Percentiles rank a stretch among this genome's conserved stretches.
Evolutionary conservation across 2,797 vertebrate genomes (phyloP).

Genomic region (Danio kyathit): DNA sequence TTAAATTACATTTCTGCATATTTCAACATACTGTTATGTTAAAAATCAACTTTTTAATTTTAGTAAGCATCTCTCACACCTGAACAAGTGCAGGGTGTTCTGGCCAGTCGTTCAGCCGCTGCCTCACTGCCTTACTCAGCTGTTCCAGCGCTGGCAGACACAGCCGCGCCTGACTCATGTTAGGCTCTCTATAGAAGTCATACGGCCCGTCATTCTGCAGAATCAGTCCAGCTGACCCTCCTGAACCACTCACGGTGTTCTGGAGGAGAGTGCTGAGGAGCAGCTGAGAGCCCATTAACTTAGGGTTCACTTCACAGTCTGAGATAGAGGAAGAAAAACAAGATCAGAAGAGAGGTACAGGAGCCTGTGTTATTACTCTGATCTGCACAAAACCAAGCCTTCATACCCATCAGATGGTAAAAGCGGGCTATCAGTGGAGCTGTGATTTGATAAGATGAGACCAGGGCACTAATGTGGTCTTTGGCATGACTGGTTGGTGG

Average conservation of each 20-base stretch:
- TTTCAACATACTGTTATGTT: too few relatives aligned
- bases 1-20: not conserved
- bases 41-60: too few relatives aligned
- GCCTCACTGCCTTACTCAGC: slow-evolving; percentile 80
- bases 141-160: slow-evolving; percentile 87
- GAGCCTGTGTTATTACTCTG: not conserved
- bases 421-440: slow-evolving; percentile 86
- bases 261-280: slow-evolving; percentile 86
- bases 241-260: slow-evolving; percentile 85
- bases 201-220: slow-evolving; percentile 86
- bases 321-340: slow-evolving; percentile 2
- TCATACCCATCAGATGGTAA: slow-evolving; percentile 90
- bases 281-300: slow-evolving; percentile 87
- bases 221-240: slow-evolving; percentile 74
- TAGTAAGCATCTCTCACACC: slow-evolving; percentile 71
- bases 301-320: slow-evolving; percentile 89
- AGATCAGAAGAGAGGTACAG: not conserved
- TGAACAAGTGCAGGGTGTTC: slow-evolving; percentile 93
- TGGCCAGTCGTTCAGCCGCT: slow-evolving; percentile 90
- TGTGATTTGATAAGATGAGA: slow-evolving; percentile 91
- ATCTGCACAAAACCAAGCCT: not conserved
- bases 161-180: slow-evolving; percentile 86
- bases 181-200: slow-evolving; percentile 95
- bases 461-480: slow-evolving; percentile 85
- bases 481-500: slow-evolving; percentile 75